Evolutionary conservation across 1,140 invertebrate species (phyloP), one percentile per base, ranked within the genome.

Genomic region (Ips nitidus): DNA sequence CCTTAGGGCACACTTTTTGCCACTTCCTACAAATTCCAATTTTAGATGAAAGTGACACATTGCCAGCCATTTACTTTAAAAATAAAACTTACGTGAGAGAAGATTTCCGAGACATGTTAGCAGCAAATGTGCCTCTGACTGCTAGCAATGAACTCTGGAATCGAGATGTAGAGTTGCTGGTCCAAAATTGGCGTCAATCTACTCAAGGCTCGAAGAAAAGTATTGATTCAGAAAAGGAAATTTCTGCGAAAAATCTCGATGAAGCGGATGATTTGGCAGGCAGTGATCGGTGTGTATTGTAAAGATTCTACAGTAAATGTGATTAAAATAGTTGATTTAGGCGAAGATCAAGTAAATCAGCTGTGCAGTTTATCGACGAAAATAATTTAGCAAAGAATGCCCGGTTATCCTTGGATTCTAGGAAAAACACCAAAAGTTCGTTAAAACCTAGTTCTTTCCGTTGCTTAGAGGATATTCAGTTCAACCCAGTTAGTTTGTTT

Each of bases 71-170:
- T 38, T 71, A 73, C 42, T 80, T 75, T 45, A 76, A 78, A 53
- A 53, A 79, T 52, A 71, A 76, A 39, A 39, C 75, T 6, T 80
- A 79, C 50, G 71, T 79, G 0, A 59, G 77, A 52, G 77, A 79
- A 69, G 76, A 79, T 67, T 78, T 80, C 41, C 45, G 74, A 41
- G 72, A 78, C 65, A 72, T 73, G 68, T 42, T 76, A 1, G 60
- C 66, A 39, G 57, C 60, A 36, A 75, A 73, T 45, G 52, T 76
- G 38, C 56, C 71, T 38, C 68, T 73, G 2, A 52, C 60, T 1
- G 40, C 61, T 39, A 69, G 72, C 41, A 70, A 75, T 53, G 61
- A 72, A 22, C 45, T 78, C 1, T 78, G 78, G 78, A 79, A 71
- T 53, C 58, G 66, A 39, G 76, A 78, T 56, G 74, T 78, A 1